Evolutionary conservation across 1,140 invertebrate genomes (phyloP).

Genomic region (Uloborus diversus): DNA sequence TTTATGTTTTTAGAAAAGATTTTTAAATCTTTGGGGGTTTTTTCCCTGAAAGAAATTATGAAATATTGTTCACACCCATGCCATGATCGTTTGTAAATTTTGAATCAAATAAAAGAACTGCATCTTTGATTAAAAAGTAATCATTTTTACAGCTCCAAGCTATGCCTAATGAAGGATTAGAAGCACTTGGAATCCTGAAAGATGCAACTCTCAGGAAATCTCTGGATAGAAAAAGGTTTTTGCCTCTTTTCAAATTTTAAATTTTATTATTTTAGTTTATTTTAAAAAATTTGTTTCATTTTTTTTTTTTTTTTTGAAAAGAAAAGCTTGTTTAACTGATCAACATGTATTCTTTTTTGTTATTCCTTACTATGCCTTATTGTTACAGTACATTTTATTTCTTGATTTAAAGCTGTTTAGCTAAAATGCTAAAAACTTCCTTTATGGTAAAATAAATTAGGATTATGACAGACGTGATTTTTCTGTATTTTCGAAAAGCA

Average conservation of each 20-base stretch:
- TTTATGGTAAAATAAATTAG: too few species aligned
- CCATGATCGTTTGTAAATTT: not conserved
- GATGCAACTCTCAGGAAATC: conserved; percentile 18
- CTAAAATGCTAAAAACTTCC: too few species aligned
- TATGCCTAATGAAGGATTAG: conserved; percentile 41
- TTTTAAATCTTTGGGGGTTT: not conserved
- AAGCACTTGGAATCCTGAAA: conserved; percentile 33
- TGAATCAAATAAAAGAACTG: not conserved
- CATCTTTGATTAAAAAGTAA: not conserved
- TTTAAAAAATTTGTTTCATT: not conserved
- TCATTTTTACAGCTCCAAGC: conserved; percentile 31
- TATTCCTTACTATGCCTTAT: too few species aligned
- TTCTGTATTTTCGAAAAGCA: too few species aligned
- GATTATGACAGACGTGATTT: too few species aligned
- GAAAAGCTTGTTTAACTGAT: too few species aligned
- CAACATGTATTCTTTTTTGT: too few species aligned
- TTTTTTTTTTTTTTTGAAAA: not conserved
- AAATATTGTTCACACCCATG: not conserved
- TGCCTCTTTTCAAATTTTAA: not conserved
- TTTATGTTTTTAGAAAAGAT: too few species aligned
- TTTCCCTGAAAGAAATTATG: not conserved
- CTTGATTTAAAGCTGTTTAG: too few species aligned
- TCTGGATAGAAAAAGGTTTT: conserved; percentile 49
- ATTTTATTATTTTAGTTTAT: not conserved
- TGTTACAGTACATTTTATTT: too few species aligned